phyloP scores from a whole-genome alignment of 2,113 vertebrate genomes.

The Talpa occidentalis region DNA sequence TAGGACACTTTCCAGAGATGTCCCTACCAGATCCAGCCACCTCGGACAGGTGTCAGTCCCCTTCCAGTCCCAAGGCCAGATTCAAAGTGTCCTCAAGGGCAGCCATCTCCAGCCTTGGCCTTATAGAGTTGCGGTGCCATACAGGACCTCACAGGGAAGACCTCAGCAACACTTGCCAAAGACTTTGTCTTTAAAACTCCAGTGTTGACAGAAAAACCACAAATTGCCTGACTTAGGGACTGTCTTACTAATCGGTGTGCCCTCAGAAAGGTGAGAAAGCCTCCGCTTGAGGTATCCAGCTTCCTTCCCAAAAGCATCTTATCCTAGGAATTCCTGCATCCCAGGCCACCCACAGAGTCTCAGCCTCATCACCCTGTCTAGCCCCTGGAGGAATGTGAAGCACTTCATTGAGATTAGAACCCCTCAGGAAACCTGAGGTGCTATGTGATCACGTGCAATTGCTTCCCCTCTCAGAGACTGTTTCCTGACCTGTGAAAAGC shows the following conservation, averaged over 20 bases:
- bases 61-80: not conserved
- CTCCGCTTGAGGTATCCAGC: not conserved
- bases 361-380: not conserved
- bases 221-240: not conserved
- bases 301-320: constrained; percentile 20
- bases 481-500: not conserved
- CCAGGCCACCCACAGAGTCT: not conserved
- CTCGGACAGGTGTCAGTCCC: not conserved
- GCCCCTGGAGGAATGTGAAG: not conserved
- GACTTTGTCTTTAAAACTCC: constrained; percentile 2
- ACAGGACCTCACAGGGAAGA: not conserved
- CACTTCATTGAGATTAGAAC: not conserved
- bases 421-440: not conserved
- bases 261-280: not conserved
- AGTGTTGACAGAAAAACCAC: not conserved
- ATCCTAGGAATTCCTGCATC: constrained; percentile 7
- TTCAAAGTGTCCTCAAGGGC: not conserved
- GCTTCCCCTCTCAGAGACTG: not conserved
- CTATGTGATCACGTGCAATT: not conserved
- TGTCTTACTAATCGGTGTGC: not conserved
- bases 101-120: not conserved
- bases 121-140: not conserved
- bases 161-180: not conserved
- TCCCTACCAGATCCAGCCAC: not conserved
- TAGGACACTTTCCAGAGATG: not conserved